Conservation (phyloP, 2,888 invertebrate species). For the Tipula vernalis region DNA sequence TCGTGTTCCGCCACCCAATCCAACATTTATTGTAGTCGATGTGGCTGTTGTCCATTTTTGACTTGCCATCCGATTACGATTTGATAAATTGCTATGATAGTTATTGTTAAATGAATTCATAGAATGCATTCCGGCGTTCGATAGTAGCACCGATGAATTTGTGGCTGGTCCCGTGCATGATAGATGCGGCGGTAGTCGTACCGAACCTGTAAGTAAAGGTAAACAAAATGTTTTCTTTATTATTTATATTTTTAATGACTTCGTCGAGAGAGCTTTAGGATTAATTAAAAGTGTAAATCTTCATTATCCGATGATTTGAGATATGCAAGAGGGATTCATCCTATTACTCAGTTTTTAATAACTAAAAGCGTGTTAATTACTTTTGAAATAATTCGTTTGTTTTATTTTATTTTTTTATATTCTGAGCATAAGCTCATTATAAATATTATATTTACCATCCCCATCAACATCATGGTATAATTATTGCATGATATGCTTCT, state of each 20-base stretch:
- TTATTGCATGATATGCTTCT: neutral
- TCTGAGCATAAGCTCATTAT: neutral
- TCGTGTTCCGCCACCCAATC: neutral
- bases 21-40: neutral
- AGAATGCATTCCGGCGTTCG: conserved; percentile 18
- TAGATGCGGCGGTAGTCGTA: conserved; percentile 32
- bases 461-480: neutral
- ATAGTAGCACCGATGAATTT: conserved; percentile 17
- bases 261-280: neutral
- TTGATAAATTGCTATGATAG: conserved; percentile 15
- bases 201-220: conserved; percentile 27
- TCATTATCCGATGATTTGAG: neutral
- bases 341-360: neutral
- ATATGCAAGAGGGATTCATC: neutral
- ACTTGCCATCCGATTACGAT: conserved; percentile 17
- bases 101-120: conserved; percentile 22
- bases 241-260: neutral
- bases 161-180: conserved; percentile 15
- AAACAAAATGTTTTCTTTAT: neutral
- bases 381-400: neutral
- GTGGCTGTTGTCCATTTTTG: conserved; percentile 19
- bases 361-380: neutral
- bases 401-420: neutral
- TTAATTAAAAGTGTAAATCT: neutral
- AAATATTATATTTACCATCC: neutral